These are phyloP conservation scores for Urophycis tenuis DNA, from an alignment of 2,797 vertebrate species.

Conservation along the genomic window DNA sequence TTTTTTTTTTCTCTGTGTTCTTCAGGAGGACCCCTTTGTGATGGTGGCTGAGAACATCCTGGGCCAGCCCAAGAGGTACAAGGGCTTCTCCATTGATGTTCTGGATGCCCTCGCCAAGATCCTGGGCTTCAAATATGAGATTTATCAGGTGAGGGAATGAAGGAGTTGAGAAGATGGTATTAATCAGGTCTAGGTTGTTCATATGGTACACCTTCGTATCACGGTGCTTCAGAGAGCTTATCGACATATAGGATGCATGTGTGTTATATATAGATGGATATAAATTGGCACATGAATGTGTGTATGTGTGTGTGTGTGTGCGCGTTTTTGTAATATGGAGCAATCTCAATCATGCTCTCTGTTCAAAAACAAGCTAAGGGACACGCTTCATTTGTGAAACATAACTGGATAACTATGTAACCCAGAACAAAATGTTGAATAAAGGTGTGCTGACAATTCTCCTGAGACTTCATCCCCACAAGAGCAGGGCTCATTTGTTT, in stretches of 20 bases:
- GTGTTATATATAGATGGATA: neutral
- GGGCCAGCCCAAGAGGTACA: conserved; percentile 93
- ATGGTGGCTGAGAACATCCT: conserved; percentile 99
- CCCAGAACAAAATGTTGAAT: neutral
- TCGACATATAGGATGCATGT: neutral
- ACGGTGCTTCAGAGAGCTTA: neutral
- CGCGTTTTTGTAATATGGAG: neutral
- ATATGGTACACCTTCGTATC: neutral
- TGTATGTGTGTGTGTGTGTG: too few species aligned
- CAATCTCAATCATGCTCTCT: neutral
- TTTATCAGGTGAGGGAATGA: conserved; percentile 76
- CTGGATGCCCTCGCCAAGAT: conserved; percentile 89
- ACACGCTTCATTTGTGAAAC: neutral
- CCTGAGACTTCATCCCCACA: neutral
- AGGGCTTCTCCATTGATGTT: conserved; percentile 96
- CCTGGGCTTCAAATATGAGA: conserved; percentile 95
- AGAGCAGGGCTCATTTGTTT: neutral
- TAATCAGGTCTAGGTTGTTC: neutral
- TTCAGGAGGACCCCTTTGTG: conserved; percentile 94
- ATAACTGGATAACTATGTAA: neutral
- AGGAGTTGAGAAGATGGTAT: neutral
- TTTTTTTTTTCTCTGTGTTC: neutral
- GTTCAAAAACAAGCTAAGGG: neutral
- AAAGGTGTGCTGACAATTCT: neutral
- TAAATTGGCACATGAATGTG: neutral